Percentiles rank a stretch among this genome's conserved stretches.
Conservation (phyloP, 1,140 invertebrate genomes). For the Macrosteles quadrilineatus region DNA sequence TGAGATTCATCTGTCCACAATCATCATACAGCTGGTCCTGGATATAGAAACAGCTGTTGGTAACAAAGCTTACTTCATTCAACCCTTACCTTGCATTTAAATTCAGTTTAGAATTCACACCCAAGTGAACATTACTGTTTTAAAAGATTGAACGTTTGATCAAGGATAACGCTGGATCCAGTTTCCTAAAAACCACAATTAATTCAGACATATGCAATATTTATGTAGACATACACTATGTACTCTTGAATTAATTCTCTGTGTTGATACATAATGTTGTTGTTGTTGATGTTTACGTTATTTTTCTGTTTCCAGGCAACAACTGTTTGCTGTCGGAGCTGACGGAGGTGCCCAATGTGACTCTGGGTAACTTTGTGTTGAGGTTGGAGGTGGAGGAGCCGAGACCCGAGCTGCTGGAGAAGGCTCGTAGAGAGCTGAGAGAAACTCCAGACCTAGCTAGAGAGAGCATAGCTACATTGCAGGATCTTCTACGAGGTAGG, state of each 20-base stretch:
- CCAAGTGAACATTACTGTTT: too few relatives aligned
- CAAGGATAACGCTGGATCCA: too few relatives aligned
- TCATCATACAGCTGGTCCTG: too few relatives aligned
- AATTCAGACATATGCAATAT: too few relatives aligned
- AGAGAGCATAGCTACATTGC: conserved; percentile 62
- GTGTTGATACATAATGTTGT: not conserved
- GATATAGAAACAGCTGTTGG: too few relatives aligned
- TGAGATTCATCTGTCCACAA: too few relatives aligned
- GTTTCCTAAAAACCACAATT: too few relatives aligned
- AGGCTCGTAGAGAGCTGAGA: conserved; percentile 70
- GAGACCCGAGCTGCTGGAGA: conserved; percentile 60
- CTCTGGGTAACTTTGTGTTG: conserved; percentile 66
- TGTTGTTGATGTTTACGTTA: not conserved
- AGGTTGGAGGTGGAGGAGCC: conserved; percentile 68
- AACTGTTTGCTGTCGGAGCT: conserved; percentile 21
- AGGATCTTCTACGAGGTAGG: conserved; percentile 67
- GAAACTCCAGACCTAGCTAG: conserved; percentile 67
- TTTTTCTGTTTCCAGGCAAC: conserved; percentile 21
- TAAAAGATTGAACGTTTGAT: too few relatives aligned
- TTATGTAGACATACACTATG: too few relatives aligned
- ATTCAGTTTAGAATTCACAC: too few relatives aligned
- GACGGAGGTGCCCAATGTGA: conserved; percentile 60
- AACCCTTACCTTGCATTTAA: too few relatives aligned
- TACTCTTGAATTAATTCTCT: not conserved
- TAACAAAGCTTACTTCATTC: too few relatives aligned